phyloP scores from a whole-genome alignment of 2,113 vertebrate genomes.

The Oreocharis arfaki region DNA sequence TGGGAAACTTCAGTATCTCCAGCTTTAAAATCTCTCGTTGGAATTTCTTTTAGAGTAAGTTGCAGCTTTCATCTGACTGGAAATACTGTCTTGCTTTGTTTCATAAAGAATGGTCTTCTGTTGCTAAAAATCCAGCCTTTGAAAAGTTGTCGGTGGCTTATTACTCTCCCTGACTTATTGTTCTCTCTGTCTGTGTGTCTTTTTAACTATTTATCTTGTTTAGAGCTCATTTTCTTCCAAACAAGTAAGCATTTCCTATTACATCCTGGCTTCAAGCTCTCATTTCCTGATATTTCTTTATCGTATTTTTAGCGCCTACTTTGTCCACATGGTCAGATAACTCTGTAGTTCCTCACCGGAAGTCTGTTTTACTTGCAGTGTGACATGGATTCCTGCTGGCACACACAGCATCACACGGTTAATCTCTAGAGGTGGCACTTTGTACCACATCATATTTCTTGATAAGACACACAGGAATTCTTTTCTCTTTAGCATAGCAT shows the following conservation, averaged over 20 bases:
- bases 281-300: not conserved
- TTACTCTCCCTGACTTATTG: not conserved
- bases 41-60: not conserved
- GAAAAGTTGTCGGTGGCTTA: not conserved
- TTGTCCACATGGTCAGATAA: not conserved
- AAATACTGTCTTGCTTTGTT: not conserved
- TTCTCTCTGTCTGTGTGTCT: not conserved
- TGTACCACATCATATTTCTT: not conserved
- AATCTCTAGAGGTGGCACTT: not conserved
- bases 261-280: not conserved
- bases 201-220: not conserved
- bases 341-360: not conserved
- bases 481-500: not conserved
- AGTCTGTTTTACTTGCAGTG: not conserved
- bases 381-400: not conserved
- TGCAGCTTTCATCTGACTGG: not conserved
- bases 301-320: not conserved
- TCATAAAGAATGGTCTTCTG: not conserved
- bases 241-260: not conserved
- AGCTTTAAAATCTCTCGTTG: not conserved
- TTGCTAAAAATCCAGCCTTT: not conserved
- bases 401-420: not conserved
- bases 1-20: not conserved
- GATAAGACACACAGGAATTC: not conserved
- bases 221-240: not conserved